These are phyloP conservation scores for Hypomesus transpacificus DNA, from an alignment of 2,113 vertebrate genomes.

Conservation along the genomic window DNA sequence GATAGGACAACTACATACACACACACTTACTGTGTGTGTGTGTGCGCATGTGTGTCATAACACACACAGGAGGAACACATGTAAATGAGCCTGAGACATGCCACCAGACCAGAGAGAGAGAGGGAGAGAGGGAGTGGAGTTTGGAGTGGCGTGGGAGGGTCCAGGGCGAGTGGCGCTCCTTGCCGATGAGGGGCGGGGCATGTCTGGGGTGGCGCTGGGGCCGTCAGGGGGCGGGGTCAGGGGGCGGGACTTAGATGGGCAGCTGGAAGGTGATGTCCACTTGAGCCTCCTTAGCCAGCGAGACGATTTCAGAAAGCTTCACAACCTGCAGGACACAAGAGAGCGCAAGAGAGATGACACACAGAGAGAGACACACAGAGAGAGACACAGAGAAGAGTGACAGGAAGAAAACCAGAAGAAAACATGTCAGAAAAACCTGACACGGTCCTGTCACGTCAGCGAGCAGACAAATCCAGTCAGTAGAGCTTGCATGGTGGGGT, in stretches of 20 bases:
- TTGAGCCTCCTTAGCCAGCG: slow-evolving; percentile 90
- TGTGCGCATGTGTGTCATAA: not conserved
- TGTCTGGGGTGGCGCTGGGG: not conserved
- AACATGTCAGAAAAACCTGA: not conserved
- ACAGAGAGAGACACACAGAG: no score
- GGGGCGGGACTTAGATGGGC: slow-evolving; percentile 78
- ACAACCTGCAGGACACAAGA: slow-evolving; percentile 79
- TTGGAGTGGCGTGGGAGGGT: not conserved
- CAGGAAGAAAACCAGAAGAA: not conserved
- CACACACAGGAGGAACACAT: not conserved
- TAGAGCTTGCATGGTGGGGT: not conserved
- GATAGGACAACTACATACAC: not conserved
- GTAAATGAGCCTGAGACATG: not conserved
- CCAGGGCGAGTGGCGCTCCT: not conserved
- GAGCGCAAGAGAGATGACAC: not conserved
- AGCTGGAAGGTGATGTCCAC: slow-evolving; percentile 98
- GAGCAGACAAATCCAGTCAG: not conserved
- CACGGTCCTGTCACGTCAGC: not conserved
- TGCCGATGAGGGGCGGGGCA: slow-evolving; percentile 7
- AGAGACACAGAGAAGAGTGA: not conserved
- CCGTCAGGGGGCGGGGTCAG: not conserved
- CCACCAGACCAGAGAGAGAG: slow-evolving; percentile 32
- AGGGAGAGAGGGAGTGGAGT: not conserved
- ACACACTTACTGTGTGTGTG: not conserved
- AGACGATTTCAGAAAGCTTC: slow-evolving; percentile 96